Evolutionary conservation across 2,888 invertebrate genomes (phyloP).

Genomic region (Amiota minor): DNA sequence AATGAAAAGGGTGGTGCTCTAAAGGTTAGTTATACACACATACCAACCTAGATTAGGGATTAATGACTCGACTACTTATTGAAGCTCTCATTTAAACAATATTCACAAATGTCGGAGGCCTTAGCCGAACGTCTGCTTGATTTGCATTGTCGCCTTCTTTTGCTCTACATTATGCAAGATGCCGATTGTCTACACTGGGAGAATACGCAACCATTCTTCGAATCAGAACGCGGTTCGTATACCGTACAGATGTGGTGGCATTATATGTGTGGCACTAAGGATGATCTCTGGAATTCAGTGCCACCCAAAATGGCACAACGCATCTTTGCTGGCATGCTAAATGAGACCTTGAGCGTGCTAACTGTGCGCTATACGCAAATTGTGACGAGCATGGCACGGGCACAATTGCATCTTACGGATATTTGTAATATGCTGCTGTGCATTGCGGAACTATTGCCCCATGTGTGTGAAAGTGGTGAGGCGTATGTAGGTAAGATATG

Average conservation of each 20-base stretch:
- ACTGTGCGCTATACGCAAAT: constrained; percentile 88
- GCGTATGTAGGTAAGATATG: constrained; percentile 71
- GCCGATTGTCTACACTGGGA: constrained; percentile 86
- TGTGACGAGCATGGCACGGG: constrained; percentile 77
- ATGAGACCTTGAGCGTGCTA: constrained; percentile 87
- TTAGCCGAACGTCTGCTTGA: constrained; percentile 87
- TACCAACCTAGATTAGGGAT: background rate
- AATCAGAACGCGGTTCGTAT: constrained; percentile 85
- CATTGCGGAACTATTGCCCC: constrained; percentile 82
- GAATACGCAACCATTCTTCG: constrained; percentile 79
- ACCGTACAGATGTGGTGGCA: constrained; percentile 92
- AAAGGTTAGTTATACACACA: constrained; percentile 53
- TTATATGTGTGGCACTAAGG: constrained; percentile 84
- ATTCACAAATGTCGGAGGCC: constrained; percentile 88
- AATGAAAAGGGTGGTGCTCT: constrained; percentile 73
- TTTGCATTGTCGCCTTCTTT: constrained; percentile 84
- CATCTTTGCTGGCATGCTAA: constrained; percentile 88
- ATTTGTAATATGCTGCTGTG: constrained; percentile 85
- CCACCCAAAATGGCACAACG: constrained; percentile 91
- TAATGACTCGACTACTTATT: background rate
- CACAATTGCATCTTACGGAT: constrained; percentile 79
- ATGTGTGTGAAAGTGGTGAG: constrained; percentile 79
- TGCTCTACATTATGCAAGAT: constrained; percentile 87
- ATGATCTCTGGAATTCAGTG: constrained; percentile 90
- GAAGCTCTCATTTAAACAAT: constrained; percentile 81